Conservation (phyloP, 2,113 vertebrate genomes). For the Shinisaurus crocodilurus region DNA sequence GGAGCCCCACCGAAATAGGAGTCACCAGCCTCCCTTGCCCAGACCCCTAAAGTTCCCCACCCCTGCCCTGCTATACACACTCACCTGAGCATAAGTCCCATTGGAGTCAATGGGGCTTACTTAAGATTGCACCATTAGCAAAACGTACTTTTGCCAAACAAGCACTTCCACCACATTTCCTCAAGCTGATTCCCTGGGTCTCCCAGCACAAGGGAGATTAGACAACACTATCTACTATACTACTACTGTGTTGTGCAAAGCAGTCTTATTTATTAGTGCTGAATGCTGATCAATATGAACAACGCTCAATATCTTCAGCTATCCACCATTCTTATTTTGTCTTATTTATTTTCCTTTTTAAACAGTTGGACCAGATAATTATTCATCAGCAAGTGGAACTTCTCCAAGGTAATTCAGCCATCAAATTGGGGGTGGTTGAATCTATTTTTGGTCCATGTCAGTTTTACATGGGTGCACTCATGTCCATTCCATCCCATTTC, state of each 20-base stretch:
- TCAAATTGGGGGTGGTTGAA: background rate
- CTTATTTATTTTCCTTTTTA: slow-evolving; percentile 48
- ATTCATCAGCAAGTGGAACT: slow-evolving; percentile 97
- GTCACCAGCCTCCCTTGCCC: too few species aligned
- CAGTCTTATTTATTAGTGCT: background rate
- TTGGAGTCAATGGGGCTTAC: too few species aligned
- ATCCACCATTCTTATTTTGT: slow-evolving; percentile 5
- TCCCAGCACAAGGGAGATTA: background rate
- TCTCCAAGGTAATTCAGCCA: slow-evolving; percentile 84
- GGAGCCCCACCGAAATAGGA: too few species aligned
- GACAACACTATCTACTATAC: background rate
- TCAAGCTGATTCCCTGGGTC: background rate
- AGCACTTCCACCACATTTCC: background rate
- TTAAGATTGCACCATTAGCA: background rate
- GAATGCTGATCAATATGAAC: background rate
- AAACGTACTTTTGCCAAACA: background rate
- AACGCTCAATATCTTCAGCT: slow-evolving; percentile 6
- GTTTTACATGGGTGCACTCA: background rate
- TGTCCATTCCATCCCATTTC: background rate
- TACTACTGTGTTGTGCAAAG: background rate
- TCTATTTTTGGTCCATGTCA: background rate
- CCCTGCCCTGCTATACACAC: too few species aligned
- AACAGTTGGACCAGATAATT: slow-evolving; percentile 92
- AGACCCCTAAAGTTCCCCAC: too few species aligned
- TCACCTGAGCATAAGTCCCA: too few species aligned